Percentiles rank a stretch among this genome's conserved stretches.
These are phyloP conservation scores for Esox niger DNA, from an alignment of 2,113 vertebrate genomes.

Conservation along the genomic window DNA sequence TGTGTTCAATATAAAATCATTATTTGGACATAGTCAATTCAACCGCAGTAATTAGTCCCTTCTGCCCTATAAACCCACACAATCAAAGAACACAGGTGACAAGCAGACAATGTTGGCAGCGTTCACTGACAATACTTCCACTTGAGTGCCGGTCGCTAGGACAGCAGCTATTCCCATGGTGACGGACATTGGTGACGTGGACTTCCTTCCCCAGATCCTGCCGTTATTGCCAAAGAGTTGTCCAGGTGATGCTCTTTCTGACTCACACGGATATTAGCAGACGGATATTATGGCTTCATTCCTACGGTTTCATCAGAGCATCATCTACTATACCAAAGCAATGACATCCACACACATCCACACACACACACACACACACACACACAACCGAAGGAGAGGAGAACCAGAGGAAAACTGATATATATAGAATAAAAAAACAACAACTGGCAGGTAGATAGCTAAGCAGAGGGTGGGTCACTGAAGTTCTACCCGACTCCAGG, in stretches of 20 bases:
- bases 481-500: no score
- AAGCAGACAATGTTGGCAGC: not conserved
- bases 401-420: not conserved
- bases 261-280: no score
- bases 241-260: constrained; percentile 22
- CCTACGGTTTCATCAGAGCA: no score
- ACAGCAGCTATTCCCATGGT: constrained; percentile 32
- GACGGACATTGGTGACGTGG: constrained; percentile 19
- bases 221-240: constrained; percentile 27
- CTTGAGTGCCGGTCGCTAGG: not conserved
- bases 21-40: not conserved
- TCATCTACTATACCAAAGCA: no score
- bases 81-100: constrained; percentile 11
- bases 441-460: no score
- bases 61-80: constrained; percentile 4
- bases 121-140: constrained; percentile 10
- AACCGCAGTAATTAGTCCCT: not conserved
- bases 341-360: not conserved
- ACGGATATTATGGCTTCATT: no score
- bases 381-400: not conserved
- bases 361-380: constrained; percentile 23
- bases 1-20: not conserved
- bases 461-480: no score
- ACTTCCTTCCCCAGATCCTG: constrained; percentile 12
- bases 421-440: not conserved